phyloP scores from a whole-genome alignment of 2,888 invertebrate species.

The Pyralis farinalis region DNA sequence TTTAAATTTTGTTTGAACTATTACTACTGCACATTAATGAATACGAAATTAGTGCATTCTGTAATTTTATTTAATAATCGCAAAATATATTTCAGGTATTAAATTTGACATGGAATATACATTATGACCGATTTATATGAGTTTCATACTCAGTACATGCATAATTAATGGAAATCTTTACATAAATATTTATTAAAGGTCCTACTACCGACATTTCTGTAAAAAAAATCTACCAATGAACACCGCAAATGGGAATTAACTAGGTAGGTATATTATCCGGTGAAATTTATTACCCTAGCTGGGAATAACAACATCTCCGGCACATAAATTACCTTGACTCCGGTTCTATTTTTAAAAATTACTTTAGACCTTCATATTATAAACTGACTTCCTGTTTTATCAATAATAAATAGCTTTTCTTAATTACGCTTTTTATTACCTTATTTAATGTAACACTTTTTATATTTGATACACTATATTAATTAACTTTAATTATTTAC shows the following conservation, averaged over 20 bases:
- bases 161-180: constrained; percentile 30
- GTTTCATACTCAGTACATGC: no score
- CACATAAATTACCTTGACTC: constrained; percentile 41
- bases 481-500: neutral
- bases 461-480: no score
- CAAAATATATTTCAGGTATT: no score
- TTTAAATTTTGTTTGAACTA: no score
- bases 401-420: constrained; percentile 1
- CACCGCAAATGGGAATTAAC: constrained; percentile 23
- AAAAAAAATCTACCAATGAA: constrained; percentile 19
- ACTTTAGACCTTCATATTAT: constrained; percentile 18
- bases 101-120: no score
- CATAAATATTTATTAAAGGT: constrained; percentile 39
- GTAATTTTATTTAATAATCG: no score
- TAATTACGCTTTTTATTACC: neutral
- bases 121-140: no score
- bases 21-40: no score
- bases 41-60: no score
- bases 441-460: neutral
- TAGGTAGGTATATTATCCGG: constrained; percentile 25
- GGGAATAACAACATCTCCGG: constrained; percentile 34
- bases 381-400: constrained; percentile 7
- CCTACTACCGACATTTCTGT: constrained; percentile 34
- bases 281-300: constrained; percentile 37
- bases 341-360: constrained; percentile 32